Evolutionary conservation across 2,113 vertebrate genomes (phyloP).

Genomic region (Heloderma charlesbogerti): DNA sequence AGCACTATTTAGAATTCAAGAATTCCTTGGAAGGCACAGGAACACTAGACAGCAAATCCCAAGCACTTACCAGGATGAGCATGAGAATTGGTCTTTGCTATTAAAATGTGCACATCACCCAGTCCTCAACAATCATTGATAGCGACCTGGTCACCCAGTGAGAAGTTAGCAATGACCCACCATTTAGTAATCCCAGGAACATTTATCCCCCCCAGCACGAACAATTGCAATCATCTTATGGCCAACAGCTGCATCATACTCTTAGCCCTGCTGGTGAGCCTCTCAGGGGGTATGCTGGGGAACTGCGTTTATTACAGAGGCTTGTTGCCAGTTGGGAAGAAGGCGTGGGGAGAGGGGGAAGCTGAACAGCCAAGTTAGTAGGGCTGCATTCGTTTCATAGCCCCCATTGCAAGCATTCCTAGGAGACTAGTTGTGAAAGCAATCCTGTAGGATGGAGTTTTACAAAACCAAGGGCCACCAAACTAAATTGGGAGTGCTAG

Average conservation of each 20-base stretch:
- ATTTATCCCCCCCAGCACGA: not conserved
- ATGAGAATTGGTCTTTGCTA: not conserved
- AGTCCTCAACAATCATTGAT: not conserved
- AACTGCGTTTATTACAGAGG: not conserved
- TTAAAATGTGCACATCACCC: too few relatives aligned
- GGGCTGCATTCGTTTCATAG: not conserved
- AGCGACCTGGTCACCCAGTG: not conserved
- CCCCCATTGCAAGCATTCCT: not conserved
- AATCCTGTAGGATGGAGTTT: not conserved
- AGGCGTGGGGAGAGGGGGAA: not conserved
- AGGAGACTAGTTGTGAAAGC: not conserved
- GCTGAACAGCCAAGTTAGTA: conserved; percentile 12
- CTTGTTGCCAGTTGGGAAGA: not conserved
- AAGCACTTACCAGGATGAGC: not conserved
- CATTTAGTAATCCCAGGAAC: not conserved
- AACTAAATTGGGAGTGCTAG: not conserved
- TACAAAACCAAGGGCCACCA: conserved; percentile 17
- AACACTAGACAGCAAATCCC: not conserved
- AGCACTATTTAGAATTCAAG: not conserved
- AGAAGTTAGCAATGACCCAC: not conserved
- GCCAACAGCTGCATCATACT: not conserved
- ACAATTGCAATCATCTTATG: not conserved
- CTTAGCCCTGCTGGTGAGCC: not conserved
- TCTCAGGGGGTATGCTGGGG: not conserved
- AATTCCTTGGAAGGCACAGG: not conserved